Base-by-base conservation (phyloP, 1,140 invertebrate genomes). In the Lineus longissimus region DNA sequence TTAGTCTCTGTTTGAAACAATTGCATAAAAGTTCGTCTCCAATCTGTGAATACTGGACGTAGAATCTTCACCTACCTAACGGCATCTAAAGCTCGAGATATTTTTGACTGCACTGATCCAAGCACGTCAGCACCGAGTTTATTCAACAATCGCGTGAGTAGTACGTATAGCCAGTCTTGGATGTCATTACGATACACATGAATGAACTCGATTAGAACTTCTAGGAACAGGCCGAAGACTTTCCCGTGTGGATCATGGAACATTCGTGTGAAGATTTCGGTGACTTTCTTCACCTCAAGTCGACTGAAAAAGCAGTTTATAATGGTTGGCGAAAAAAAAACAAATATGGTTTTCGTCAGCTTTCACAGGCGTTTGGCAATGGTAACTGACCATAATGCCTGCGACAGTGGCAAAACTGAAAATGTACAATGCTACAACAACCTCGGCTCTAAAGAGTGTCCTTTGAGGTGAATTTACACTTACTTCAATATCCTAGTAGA, bases 211-310 rank as follows among this genome's bases (percentile, higher is more conserved):
- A 91, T 90, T 19, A 97, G 85, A 0, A 93, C 92, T 72, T 97
- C 95, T 70, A 97, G 81, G 82, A 97, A 95, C 61, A 97, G 82
- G 55, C 91, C 91, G 80, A 97, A 94, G 55, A 96, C 86, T 83
- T 97, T 97, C 1, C 92, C 95, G 77, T 96, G 93, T n/a, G 93
- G 91, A 80, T 97, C 94, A 86, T 95, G 93, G 73, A 97, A 96
- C 91, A 97, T 94, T 84, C 93, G 92, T 47, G 92, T 91, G 75
- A 96, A 93, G 65, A 95, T 90, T 71, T 97, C 94, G 0, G 91
- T 93, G 7, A 94, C 86, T 68, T 89, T 86, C 51, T 88, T 88
- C 36, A 95, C 82, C 75, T 95, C 91, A 2, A 86, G 66, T 2
- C 73, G 72, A 71, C 79, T 81, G 74, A 59, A 74, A 74, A 36